Percentiles rank a stretch among this genome's conserved stretches.
Evolutionary conservation across 2,113 vertebrate genomes (phyloP).

Genomic region (Pholis gunnellus): DNA sequence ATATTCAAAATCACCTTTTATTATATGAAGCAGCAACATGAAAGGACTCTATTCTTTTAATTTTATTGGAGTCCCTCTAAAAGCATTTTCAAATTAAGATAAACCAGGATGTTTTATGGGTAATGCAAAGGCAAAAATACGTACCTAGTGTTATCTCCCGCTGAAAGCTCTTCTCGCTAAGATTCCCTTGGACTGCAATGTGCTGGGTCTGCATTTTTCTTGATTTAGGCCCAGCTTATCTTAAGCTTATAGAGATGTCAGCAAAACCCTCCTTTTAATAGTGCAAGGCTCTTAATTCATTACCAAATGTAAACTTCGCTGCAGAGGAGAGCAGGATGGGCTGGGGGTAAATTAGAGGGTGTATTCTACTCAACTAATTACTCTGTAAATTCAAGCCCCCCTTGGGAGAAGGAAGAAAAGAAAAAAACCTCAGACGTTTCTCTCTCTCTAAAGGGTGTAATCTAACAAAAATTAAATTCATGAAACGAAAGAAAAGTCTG

Average conservation of each 20-base stretch:
- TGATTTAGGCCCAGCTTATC: constrained; percentile 81
- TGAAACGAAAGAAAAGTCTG: not conserved
- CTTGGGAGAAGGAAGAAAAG: constrained; percentile 40
- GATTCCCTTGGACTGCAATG: constrained; percentile 75
- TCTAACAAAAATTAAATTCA: constrained; percentile 17
- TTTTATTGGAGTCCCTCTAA: constrained; percentile 25
- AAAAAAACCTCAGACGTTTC: constrained; percentile 45
- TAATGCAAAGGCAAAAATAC: constrained; percentile 65
- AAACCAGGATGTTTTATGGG: constrained; percentile 56
- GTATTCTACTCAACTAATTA: constrained; percentile 81
- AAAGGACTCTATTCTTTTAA: constrained; percentile 9
- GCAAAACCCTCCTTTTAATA: constrained; percentile 78
- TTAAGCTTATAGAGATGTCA: constrained; percentile 79
- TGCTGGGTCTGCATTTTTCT: constrained; percentile 78
- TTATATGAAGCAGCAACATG: constrained; percentile 7
- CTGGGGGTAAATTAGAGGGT: constrained; percentile 65
- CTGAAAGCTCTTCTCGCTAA: constrained; percentile 68
- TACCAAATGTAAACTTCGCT: constrained; percentile 79
- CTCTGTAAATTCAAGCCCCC: constrained; percentile 69
- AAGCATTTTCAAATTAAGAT: constrained; percentile 61
- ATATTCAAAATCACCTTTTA: not conserved
- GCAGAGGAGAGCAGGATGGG: constrained; percentile 66
- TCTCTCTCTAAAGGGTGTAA: constrained; percentile 35
- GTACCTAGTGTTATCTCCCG: constrained; percentile 73
- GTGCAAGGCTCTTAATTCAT: constrained; percentile 78